Percentiles rank a stretch among this genome's conserved stretches.
These are phyloP conservation scores for Andrena fulva DNA, from an alignment of 2,888 invertebrate species.

Conservation along the genomic window DNA sequence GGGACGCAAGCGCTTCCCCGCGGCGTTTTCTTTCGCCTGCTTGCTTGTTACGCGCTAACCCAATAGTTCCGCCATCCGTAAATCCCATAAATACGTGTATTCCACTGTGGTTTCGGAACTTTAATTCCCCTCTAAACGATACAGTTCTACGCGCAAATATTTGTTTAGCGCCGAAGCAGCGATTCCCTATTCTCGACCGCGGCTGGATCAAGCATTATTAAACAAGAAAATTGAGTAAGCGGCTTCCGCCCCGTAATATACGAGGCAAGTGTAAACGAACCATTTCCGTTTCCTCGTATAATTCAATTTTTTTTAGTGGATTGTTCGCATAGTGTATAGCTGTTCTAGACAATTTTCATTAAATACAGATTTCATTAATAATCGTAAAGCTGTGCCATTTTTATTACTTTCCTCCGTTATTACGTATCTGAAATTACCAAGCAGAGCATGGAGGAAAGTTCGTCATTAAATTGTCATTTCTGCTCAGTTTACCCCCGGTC, in stretches of 20 bases:
- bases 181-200: neutral
- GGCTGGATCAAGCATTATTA: neutral
- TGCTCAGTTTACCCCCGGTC: neutral
- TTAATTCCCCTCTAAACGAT: conserved; percentile 17
- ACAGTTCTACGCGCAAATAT: conserved; percentile 11
- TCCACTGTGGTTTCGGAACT: neutral
- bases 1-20: neutral
- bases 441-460: neutral
- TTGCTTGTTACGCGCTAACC: neutral
- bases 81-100: neutral
- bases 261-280: neutral
- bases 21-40: neutral
- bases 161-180: neutral
- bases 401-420: too few species aligned
- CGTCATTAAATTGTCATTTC: conserved; percentile 19
- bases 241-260: neutral
- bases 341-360: too few species aligned
- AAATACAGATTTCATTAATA: too few species aligned
- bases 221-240: neutral
- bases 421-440: neutral
- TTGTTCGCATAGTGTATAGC: too few species aligned
- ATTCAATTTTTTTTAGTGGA: too few species aligned
- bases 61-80: conserved; percentile 3
- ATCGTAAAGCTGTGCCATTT: too few species aligned
- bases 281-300: neutral